Base-by-base conservation (phyloP, 1,140 invertebrate species). In the Saccostrea cuccullata region DNA sequence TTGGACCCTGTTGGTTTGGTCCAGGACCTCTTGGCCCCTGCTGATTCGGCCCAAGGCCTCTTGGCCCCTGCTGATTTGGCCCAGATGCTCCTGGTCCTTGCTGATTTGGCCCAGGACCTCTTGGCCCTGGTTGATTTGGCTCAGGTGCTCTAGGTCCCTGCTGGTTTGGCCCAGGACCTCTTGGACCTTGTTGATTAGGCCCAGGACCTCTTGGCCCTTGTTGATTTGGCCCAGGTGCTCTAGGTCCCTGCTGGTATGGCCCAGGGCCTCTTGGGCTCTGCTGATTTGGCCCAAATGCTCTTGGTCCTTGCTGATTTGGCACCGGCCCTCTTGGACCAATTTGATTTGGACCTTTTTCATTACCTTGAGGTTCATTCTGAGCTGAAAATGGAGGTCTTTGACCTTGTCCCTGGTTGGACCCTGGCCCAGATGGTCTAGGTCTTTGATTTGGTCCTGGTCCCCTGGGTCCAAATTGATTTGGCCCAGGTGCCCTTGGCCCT, bases 321-420 rank as follows among this genome's bases (percentile, higher is more conserved):
- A 67, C 55, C 0, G 47, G 64, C 20, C 64, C 77, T 55, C 40
- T 56, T 56, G 47, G 55, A 55, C 23, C 73, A 47, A 13, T 85
- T 23, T 60, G 70, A 77, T 77, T 67, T 55, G 23, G 83, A 6
- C 73, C 56, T 64, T 64, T 26, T 15, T 20, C 58, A 17, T 64
- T n/a, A 47, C 47, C 9, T 47, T 9, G 47, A 47, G 58, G 58
- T 6, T n/a, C 58, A 17, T 64, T 17, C 17, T 64, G 58, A 64
- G 17, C 6, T 17, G 2, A 17, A 6, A 17, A 17, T 20, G 15
- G 58, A 5, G 17, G 17, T 64, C 58, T 64, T 17, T 2, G 58
- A 64, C 58, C 58, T 86, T 88, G 83, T 87, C 47, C 47, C 9
- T 73, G 26, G 85, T 87, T 87, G 23, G 82, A 40, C 9, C 82